Evolutionary conservation across 2,888 invertebrate species (phyloP), one percentile per base, ranked within the genome.

Genomic region (Melipona bicolor): DNA sequence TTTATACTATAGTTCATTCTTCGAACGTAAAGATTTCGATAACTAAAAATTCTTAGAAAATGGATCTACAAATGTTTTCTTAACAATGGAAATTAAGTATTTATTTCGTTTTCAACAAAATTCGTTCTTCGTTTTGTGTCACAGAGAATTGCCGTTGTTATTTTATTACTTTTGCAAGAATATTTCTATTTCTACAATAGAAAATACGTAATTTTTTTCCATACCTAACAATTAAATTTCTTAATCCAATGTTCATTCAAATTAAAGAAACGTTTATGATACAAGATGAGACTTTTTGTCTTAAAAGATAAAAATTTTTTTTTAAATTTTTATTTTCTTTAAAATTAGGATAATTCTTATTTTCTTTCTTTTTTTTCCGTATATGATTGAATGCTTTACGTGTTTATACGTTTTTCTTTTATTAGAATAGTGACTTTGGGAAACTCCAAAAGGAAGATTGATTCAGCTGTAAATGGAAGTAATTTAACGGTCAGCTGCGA

Each of bases 381-480:
- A 19, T n/a, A 36, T 3, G 21, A 27, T 27, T 19, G 3, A 36
- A 13, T 36, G 32, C 11, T 19, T 74, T 19, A 64, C 32, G 50
- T 27, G n/a, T 19, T 5, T 52, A 54, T 59, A 56, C 32, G 11
- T 56, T 21, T 54, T 54, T 11, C 11, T 56, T 56, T 56, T 74
- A 78, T 56, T 70, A 49, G 62, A 69, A 50, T n/a, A 15, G 9
- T 32, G 36, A 27, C 43, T 75, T 73, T 65, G 76, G 83, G 52
- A 83, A 84, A 72, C 59, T 73, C 84, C 32, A 72, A 78, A 64
- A 21, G 73, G 76, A 80, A 32, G 73, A 84, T 83, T 81, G 81
- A 87, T 77, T 87, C 86, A 86, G 73, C 71, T 80, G 56, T 80
- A 74, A 80, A 69, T 64, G 68, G 68, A 43, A 62, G n/a, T n/a